These are phyloP conservation scores for Rhodophaea formosa DNA, from an alignment of 2,888 invertebrate genomes.

Conservation along the genomic window DNA sequence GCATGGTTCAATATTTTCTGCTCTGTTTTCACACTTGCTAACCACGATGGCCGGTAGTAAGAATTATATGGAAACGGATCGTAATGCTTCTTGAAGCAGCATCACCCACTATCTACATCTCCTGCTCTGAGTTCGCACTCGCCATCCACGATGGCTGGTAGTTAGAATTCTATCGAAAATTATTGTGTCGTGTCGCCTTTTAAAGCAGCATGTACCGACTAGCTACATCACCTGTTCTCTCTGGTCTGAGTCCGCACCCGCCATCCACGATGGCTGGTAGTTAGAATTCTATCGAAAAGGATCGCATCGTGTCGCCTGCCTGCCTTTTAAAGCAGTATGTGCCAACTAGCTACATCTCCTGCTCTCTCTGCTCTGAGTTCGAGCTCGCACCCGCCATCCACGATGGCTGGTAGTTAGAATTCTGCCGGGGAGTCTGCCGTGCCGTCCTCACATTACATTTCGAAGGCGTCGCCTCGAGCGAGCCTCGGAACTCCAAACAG, in stretches of 20 bases:
- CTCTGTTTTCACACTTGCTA: background rate
- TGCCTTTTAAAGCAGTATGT: background rate
- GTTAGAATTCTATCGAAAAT: conserved; percentile 13
- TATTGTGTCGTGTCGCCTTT: background rate
- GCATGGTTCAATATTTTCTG: no score
- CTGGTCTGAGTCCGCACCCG: background rate
- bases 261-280: conserved; percentile 11
- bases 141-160: conserved; percentile 9
- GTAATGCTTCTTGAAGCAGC: background rate
- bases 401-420: conserved; percentile 16
- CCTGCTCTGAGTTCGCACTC: background rate
- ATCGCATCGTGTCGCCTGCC: no score
- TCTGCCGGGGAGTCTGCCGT: conserved; percentile 7
- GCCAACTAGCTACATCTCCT: background rate
- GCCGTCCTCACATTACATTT: conserved; percentile 10
- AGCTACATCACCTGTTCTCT: background rate
- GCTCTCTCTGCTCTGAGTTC: background rate
- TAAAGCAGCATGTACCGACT: background rate
- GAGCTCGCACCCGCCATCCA: background rate
- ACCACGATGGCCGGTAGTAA: background rate
- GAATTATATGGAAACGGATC: background rate
- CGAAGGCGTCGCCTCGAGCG: conserved; percentile 5
- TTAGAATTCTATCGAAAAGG: conserved; percentile 13
- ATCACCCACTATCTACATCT: background rate
- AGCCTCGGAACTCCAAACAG: background rate